These are phyloP conservation scores for Poecilia gillii DNA, from an alignment of 2,797 vertebrate genomes.

Conservation along the genomic window DNA sequence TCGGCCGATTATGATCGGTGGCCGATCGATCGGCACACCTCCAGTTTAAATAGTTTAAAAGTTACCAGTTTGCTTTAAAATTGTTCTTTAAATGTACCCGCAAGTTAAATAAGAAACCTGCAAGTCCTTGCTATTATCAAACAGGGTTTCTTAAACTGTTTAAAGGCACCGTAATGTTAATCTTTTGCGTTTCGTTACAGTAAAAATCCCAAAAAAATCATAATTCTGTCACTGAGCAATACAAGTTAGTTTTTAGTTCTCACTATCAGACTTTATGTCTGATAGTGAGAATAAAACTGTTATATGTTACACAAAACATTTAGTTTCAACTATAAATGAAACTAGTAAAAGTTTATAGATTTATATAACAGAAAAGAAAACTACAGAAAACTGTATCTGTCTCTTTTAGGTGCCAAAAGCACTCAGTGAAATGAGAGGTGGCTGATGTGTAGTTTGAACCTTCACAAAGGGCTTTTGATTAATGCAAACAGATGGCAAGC, in stretches of 20 bases:
- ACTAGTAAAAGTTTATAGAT: slow-evolving; percentile 55
- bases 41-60: no score
- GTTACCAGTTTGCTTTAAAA: no score
- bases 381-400: slow-evolving; percentile 45
- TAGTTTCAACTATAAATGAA: neutral
- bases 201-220: neutral
- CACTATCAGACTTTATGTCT: neutral
- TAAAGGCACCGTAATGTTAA: neutral
- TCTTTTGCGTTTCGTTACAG: neutral
- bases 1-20: no score
- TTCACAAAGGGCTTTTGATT: slow-evolving; percentile 53
- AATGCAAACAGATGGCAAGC: slow-evolving; percentile 61
- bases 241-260: neutral
- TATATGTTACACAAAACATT: neutral
- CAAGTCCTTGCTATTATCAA: neutral
- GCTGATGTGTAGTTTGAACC: slow-evolving; percentile 38
- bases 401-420: slow-evolving; percentile 43
- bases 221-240: neutral
- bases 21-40: no score
- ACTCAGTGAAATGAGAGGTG: slow-evolving; percentile 34
- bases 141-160: neutral
- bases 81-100: no score
- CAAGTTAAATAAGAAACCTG: neutral
- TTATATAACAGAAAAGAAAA: rapidly evolving
- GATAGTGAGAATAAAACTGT: neutral